Evolutionary conservation across 1,140 invertebrate species (phyloP).

Genomic region (Trichomalopsis sarcophagae): DNA sequence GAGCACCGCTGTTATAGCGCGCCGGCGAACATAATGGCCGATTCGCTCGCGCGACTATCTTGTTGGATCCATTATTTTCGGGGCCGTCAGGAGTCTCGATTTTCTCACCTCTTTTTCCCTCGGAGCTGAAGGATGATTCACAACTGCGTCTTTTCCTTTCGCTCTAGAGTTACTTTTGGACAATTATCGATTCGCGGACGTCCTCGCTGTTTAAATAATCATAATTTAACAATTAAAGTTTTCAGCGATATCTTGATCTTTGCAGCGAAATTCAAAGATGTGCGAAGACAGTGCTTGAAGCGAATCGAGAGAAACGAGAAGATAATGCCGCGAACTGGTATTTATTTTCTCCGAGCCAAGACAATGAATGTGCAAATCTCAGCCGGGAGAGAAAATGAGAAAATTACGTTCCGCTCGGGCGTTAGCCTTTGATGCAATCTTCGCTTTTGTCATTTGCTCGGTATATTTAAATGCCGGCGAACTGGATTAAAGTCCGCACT

Average conservation of each 20-base stretch:
- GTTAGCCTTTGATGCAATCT: neutral
- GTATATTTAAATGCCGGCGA: neutral
- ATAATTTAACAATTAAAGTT: no score
- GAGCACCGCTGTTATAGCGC: conserved; percentile 66
- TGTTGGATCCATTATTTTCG: conserved; percentile 28
- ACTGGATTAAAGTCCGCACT: neutral
- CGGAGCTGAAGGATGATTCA: neutral
- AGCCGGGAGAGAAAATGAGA: neutral
- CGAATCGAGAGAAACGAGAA: neutral
- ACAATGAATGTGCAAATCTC: conserved; percentile 4
- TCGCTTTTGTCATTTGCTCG: neutral
- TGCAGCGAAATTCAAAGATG: neutral
- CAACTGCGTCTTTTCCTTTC: neutral
- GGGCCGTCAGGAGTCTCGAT: neutral
- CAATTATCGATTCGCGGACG: neutral
- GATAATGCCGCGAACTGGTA: neutral
- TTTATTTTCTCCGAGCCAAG: neutral
- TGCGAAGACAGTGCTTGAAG: neutral
- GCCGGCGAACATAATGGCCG: conserved; percentile 65
- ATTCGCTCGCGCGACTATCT: conserved; percentile 48
- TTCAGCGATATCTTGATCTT: no score
- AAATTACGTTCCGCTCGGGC: neutral
- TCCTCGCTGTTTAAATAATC: neutral
- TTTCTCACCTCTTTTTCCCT: neutral
- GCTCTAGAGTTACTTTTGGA: neutral